Percentiles rank a stretch among this genome's conserved stretches.
Conservation (phyloP, 2,797 vertebrate species). For the Onychomys leucogaster region DNA sequence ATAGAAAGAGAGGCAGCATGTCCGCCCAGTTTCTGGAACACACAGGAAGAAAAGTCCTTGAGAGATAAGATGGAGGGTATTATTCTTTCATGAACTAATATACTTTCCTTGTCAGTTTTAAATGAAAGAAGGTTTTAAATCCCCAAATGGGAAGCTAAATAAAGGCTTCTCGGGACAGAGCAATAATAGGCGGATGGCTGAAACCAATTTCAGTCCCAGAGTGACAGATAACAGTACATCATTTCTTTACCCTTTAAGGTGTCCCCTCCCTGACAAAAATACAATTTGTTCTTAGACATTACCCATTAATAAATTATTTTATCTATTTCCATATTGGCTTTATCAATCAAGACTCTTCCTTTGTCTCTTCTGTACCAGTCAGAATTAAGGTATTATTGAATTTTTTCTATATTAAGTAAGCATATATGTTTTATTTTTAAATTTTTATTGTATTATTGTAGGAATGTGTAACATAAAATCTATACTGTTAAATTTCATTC, state of each 20-base stretch:
- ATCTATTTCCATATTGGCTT: conserved; percentile 64
- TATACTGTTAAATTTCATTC: not conserved
- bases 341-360: conserved; percentile 58
- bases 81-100: conserved; percentile 77
- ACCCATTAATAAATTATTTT: conserved; percentile 71
- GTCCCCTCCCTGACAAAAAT: not conserved
- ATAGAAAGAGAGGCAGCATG: conserved; percentile 3
- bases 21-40: conserved; percentile 34
- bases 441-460: not conserved
- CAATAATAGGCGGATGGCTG: conserved; percentile 65
- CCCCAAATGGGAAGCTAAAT: conserved; percentile 67
- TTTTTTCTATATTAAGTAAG: not conserved
- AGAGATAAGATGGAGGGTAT: conserved; percentile 59
- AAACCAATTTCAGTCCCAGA: conserved; percentile 68
- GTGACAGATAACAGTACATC: conserved; percentile 62
- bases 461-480: not conserved
- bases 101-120: conserved; percentile 72
- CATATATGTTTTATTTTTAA: not conserved
- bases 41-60: not conserved
- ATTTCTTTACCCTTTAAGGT: not conserved
- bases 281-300: conserved; percentile 31
- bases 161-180: conserved; percentile 59
- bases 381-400: not conserved
- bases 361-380: not conserved
- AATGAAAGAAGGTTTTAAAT: conserved; percentile 69